These are phyloP conservation scores for Caenorhabditis sp. DNA, from an alignment of 2,888 invertebrate genomes.

Conservation along the genomic window DNA sequence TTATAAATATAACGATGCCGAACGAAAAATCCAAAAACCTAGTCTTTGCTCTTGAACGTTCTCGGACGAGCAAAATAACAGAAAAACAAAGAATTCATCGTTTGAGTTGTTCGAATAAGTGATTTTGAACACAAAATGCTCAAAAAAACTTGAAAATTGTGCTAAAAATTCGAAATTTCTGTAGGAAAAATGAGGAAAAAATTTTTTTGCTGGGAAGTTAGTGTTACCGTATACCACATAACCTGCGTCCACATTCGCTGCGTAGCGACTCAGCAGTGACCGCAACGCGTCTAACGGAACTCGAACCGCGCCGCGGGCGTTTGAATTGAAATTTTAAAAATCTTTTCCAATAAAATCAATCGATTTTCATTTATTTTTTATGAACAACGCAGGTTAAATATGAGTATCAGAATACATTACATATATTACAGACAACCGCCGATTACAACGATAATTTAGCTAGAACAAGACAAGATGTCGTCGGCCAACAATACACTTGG, in stretches of 20 bases:
- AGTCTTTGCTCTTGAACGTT: too few relatives aligned
- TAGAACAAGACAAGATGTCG: slow-evolving; percentile 11
- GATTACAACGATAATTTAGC: neutral
- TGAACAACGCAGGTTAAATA: neutral
- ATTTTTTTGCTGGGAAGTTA: neutral
- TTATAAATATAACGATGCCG: neutral
- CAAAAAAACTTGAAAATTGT: neutral
- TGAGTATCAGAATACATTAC: neutral
- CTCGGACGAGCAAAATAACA: too few relatives aligned
- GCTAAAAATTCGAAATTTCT: slow-evolving; percentile 28
- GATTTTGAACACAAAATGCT: too few relatives aligned
- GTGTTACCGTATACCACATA: slow-evolving; percentile 10
- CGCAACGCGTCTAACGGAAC: slow-evolving; percentile 36
- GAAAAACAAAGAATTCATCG: too few relatives aligned
- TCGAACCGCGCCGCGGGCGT: slow-evolving; percentile 16
- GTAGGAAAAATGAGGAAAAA: slow-evolving; percentile 39
- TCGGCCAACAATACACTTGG: slow-evolving; percentile 25
- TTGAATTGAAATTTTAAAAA: slow-evolving; percentile 28
- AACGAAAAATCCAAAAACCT: slow-evolving; percentile 2
- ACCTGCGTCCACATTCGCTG: slow-evolving; percentile 52
- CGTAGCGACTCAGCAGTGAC: slow-evolving; percentile 46
- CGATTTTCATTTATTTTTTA: neutral
- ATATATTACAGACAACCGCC: slow-evolving; percentile 8
- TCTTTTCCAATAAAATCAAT: neutral
- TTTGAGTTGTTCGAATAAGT: too few relatives aligned